Conservation (phyloP, 2,797 vertebrate species). For the Phalloptychus januarius region DNA sequence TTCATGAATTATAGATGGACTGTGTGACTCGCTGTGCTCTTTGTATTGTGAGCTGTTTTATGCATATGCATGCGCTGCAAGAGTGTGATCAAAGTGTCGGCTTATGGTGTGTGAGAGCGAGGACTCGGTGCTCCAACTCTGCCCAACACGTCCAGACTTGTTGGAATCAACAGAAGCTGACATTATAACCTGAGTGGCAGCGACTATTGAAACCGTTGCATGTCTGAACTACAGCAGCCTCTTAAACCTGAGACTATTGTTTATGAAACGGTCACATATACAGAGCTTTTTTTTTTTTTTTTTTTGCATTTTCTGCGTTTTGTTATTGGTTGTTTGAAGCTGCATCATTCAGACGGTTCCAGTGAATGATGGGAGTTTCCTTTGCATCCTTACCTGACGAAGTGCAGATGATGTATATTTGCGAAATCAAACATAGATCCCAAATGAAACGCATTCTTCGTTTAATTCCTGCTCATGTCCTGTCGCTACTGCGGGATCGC, state of each 20-base stretch:
- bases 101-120: not conserved
- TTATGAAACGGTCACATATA: not conserved
- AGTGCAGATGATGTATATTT: conserved; percentile 70
- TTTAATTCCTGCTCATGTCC: conserved; percentile 67
- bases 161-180: not conserved
- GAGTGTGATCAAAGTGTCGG: not conserved
- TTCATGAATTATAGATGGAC: not conserved
- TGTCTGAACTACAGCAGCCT: not conserved
- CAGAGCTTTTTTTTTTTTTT: not conserved
- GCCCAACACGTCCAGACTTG: not conserved
- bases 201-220: not conserved
- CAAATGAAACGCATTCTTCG: conserved; percentile 78
- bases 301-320: no score
- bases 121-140: not conserved
- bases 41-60: not conserved
- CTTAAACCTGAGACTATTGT: not conserved
- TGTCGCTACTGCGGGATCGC: conserved; percentile 45
- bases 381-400: conserved; percentile 69
- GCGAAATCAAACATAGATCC: conserved; percentile 72
- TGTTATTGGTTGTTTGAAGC: no score
- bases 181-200: not conserved
- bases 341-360: not conserved
- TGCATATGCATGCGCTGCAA: not conserved
- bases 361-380: not conserved
- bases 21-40: not conserved